Evolutionary conservation across 2,888 invertebrate genomes (phyloP).

Genomic region (Noctua janthe): DNA sequence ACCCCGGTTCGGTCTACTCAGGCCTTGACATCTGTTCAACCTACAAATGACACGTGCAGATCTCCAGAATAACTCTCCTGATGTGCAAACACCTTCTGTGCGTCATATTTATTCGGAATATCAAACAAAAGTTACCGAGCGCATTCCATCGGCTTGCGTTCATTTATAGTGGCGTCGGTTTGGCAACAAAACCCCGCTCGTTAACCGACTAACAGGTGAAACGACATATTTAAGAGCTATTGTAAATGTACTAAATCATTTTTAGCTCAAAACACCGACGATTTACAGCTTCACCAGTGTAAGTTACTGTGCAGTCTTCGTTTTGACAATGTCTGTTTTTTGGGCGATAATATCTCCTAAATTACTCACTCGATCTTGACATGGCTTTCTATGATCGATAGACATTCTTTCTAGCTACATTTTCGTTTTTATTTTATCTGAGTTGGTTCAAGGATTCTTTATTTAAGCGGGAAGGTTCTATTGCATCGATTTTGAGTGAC

Average conservation of each 20-base stretch:
- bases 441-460: neutral
- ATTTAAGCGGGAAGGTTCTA: neutral
- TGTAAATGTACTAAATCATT: constrained; percentile 58
- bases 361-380: neutral
- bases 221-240: constrained; percentile 59
- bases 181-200: constrained; percentile 59
- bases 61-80: constrained; percentile 35
- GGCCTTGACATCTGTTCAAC: constrained; percentile 13
- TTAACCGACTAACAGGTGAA: constrained; percentile 64
- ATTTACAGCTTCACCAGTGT: constrained; percentile 25
- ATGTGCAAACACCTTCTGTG: constrained; percentile 32
- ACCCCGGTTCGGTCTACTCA: too few species aligned
- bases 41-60: neutral
- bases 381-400: neutral
- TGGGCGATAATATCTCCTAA: constrained; percentile 7
- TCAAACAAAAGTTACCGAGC: constrained; percentile 54
- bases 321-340: constrained; percentile 4
- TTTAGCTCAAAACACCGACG: constrained; percentile 47
- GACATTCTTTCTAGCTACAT: neutral
- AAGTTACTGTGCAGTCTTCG: constrained; percentile 15
- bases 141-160: constrained; percentile 50
- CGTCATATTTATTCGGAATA: constrained; percentile 54
- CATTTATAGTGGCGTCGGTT: constrained; percentile 54
- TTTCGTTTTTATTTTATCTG: neutral
- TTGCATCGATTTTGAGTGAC: neutral